Evolutionary conservation across 2,113 vertebrate genomes (phyloP).

Genomic region (Hippocampus guttulatus): DNA sequence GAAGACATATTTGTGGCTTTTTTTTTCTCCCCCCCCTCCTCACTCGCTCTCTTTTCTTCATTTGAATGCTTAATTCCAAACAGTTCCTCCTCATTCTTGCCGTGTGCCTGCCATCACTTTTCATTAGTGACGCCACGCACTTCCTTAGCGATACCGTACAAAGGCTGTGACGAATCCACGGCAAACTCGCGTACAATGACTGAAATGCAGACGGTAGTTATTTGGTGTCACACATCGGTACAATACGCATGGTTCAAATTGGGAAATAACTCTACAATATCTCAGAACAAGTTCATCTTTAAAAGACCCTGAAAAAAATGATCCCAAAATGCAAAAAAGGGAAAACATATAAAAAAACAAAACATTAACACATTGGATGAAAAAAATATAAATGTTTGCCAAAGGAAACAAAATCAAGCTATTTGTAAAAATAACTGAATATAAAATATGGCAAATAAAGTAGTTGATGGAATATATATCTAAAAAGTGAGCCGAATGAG

Average conservation of each 20-base stretch:
- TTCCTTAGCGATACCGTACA: not conserved
- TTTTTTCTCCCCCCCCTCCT: constrained; percentile 8
- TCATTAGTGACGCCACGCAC: constrained; percentile 20
- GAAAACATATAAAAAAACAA: no score
- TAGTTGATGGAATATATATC: not conserved
- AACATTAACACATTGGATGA: not conserved
- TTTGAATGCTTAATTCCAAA: constrained; percentile 72
- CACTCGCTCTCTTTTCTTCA: constrained; percentile 34
- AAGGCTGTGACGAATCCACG: not conserved
- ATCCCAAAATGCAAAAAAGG: no score
- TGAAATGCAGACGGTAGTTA: not conserved
- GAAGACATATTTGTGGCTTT: constrained; percentile 54
- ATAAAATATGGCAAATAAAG: not conserved
- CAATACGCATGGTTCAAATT: no score
- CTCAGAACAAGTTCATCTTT: no score
- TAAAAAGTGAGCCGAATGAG: not conserved
- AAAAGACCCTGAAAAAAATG: no score
- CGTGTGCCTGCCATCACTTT: constrained; percentile 46
- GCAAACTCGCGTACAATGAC: not conserved
- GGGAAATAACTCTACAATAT: no score
- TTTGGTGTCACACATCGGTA: not conserved
- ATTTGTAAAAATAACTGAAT: not conserved
- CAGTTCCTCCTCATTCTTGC: constrained; percentile 30
- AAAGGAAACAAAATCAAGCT: not conserved
- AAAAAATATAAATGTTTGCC: not conserved